Conservation (phyloP, 2,113 vertebrate species). For the Opisthocomus hoazin region DNA sequence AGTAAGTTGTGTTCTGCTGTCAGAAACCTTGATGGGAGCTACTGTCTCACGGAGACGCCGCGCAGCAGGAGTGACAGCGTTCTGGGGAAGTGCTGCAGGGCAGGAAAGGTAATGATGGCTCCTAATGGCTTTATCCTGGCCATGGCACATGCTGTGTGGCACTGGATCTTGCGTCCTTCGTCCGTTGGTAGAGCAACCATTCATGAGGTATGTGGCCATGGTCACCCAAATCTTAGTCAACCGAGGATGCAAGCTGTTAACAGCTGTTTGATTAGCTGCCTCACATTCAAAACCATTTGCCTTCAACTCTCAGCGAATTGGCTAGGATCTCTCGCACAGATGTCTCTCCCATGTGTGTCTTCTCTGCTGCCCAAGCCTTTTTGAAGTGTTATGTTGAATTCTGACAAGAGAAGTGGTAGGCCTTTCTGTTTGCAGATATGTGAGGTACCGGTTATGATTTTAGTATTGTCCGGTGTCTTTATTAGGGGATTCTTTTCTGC, state of each 20-base stretch:
- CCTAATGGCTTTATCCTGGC: not conserved
- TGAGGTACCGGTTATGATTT: not conserved
- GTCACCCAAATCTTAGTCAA: not conserved
- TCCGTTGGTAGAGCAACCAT: not conserved
- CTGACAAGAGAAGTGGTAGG: not conserved
- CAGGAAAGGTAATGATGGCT: not conserved
- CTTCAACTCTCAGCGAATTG: not conserved
- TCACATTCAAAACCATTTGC: not conserved
- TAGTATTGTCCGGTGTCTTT: not conserved
- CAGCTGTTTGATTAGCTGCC: not conserved
- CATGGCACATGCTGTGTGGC: accelerated
- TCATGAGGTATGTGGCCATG: accelerated
- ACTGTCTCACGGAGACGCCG: accelerated
- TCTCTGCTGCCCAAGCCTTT: not conserved
- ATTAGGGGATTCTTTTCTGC: not conserved
- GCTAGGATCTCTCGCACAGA: not conserved
- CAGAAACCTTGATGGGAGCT: not conserved
- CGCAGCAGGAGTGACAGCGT: not conserved
- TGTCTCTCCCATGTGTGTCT: not conserved
- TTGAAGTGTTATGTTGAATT: not conserved
- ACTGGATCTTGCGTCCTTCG: not conserved
- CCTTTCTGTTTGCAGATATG: not conserved
- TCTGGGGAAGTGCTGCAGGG: not conserved
- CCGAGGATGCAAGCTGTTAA: not conserved
- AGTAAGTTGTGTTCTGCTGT: not conserved